A percentile compares a stretch with the other conserved stretches of the same genome.
Evolutionary conservation across 2,113 vertebrate species (phyloP).

Genomic region (Piliocolobus tephrosceles): DNA sequence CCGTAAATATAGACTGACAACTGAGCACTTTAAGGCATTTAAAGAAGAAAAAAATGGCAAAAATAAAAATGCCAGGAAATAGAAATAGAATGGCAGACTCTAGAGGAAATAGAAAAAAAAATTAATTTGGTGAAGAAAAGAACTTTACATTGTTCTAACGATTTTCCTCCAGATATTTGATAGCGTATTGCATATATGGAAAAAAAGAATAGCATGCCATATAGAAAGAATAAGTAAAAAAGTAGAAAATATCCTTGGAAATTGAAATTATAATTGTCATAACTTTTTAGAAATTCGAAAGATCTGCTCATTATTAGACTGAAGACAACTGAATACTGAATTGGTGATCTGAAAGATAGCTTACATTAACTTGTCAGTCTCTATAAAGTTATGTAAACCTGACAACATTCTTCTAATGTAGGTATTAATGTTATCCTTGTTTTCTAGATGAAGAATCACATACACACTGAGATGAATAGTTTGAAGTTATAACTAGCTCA

Average conservation of each 20-base stretch:
- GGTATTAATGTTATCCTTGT: neutral
- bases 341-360: neutral
- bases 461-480: neutral
- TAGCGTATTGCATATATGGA: neutral
- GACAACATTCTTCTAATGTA: neutral
- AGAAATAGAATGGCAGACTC: neutral
- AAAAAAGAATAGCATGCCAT: neutral
- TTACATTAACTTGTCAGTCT: neutral
- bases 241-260: slow-evolving; percentile 19
- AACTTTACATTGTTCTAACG: neutral
- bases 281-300: neutral
- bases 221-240: neutral
- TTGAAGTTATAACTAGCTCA: neutral
- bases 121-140: slow-evolving; percentile 10
- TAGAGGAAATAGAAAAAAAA: neutral
- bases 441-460: slow-evolving; percentile 8
- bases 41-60: neutral
- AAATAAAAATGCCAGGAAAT: neutral
- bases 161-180: neutral
- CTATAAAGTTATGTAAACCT: neutral
- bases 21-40: neutral
- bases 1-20: neutral
- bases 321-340: neutral
- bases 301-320: neutral
- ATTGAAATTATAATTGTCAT: neutral